phyloP scores from a whole-genome alignment of 2,113 vertebrate species.

The Gadus macrocephalus region DNA sequence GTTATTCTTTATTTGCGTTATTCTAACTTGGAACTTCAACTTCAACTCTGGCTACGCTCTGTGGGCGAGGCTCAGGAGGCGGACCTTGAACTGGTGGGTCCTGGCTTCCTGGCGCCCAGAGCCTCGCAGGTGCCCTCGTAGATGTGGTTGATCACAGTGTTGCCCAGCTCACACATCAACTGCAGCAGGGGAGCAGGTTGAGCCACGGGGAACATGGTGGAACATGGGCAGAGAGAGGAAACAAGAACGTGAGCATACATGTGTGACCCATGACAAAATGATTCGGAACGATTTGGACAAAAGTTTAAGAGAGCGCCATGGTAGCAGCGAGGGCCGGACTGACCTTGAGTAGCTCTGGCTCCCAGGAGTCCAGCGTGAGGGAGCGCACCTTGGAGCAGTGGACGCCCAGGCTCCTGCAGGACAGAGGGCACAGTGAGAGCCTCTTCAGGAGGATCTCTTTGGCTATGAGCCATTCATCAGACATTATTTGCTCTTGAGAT shows the following conservation, averaged over 20 bases:
- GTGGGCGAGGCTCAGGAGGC: background rate
- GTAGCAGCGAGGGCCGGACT: background rate
- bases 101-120: conserved; percentile 83
- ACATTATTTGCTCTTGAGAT: no score
- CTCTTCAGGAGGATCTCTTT: background rate
- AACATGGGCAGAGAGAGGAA: background rate
- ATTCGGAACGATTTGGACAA: background rate
- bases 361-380: conserved; percentile 94
- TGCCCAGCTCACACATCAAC: conserved; percentile 98
- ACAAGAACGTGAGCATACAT: background rate
- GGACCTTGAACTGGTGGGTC: conserved; percentile 66
- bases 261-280: background rate
- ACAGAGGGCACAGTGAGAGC: background rate
- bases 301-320: background rate
- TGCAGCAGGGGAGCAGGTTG: conserved; percentile 47
- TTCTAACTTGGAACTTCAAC: no score
- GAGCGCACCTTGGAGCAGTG: conserved; percentile 97
- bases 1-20: no score
- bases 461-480: no score
- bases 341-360: conserved; percentile 96
- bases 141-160: conserved; percentile 91
- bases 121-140: conserved; percentile 88
- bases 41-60: no score
- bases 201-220: background rate
- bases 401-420: conserved; percentile 90